Percentiles rank a stretch among this genome's conserved stretches.
Conservation (phyloP, 2,888 invertebrate genomes). For the Drosophila kuntzei region DNA sequence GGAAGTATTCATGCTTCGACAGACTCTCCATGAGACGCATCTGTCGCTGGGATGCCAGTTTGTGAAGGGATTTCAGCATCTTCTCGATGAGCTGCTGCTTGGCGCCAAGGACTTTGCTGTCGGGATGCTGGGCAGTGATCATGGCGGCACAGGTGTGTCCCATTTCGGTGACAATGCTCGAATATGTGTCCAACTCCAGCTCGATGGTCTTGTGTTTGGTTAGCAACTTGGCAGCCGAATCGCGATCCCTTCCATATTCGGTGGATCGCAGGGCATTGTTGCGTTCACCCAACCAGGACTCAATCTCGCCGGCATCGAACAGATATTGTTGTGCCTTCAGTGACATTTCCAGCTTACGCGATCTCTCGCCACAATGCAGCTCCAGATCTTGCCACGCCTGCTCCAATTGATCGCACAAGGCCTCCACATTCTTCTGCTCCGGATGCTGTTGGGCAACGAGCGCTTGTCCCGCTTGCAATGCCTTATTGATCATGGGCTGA, state of each 20-base stretch:
- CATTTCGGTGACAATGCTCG: constrained; percentile 96
- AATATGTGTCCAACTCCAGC: constrained; percentile 95
- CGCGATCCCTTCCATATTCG: constrained; percentile 95
- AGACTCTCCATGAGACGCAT: constrained; percentile 95
- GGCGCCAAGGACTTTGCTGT: constrained; percentile 91
- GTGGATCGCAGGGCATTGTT: constrained; percentile 92
- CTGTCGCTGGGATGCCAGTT: constrained; percentile 92
- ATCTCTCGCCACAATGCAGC: constrained; percentile 89
- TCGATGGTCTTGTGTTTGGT: constrained; percentile 98
- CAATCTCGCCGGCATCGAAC: constrained; percentile 96
- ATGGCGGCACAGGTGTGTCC: constrained; percentile 93
- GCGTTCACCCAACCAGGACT: constrained; percentile 96
- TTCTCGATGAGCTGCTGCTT: constrained; percentile 92
- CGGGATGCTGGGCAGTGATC: constrained; percentile 93
- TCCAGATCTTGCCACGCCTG: constrained; percentile 91
- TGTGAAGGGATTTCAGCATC: constrained; percentile 92
- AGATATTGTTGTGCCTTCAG: constrained; percentile 96
- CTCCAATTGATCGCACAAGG: constrained; percentile 90
- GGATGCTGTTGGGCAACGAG: constrained; percentile 92
- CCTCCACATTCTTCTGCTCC: constrained; percentile 91
- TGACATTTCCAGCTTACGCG: constrained; percentile 92
- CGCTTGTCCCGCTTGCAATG: constrained; percentile 91
- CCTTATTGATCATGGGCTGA: constrained; percentile 93
- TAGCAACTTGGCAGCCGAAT: constrained; percentile 95
- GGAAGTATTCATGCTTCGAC: constrained; percentile 95